Evolutionary conservation across 2,797 vertebrate species (phyloP), one percentile per base, ranked within the genome.

Genomic region (Zenarchopterus dispar): DNA sequence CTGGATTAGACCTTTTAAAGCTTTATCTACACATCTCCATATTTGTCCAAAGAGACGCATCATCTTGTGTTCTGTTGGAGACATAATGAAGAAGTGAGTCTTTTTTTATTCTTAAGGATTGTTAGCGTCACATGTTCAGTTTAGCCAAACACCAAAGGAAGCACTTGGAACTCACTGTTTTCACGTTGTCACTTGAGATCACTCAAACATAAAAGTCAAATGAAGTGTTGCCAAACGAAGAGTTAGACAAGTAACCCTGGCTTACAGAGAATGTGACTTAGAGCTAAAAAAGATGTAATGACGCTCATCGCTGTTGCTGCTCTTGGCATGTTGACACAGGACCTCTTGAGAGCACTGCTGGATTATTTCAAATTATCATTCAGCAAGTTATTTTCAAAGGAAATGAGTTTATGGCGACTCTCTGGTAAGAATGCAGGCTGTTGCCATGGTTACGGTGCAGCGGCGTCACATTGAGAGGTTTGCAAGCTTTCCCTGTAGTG

Each of bases 1-100:
- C 51, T 39, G 11, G n/a, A 47, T 74, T 70, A 51, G 63, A 48
- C 56, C 6, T 75, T 55, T 63, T 18, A 52, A 26, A 62, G 58
- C 56, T 4, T 28, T 8, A 15, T 73, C 42, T 62, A 44, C 51
- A 8, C 59, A 50, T 77, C 26, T 55, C 52, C 49, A 24, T 72
- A 36, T 72, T 53, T 42, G 58, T 62, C 17, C 17, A 44, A 3
- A 52, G 45, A 49, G 54, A 41, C 10, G 70, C 42, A 51, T 53
- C 41, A 1, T 36, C 36, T 66, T 49, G 44, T 49, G 46, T 24
- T 21, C 9, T 61, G 50, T 56, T 39, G 24, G 4, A 44, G 46
- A 8, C 50, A 9, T 23, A 22, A 39, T 28, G 59, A 51, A 48
- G 47, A 21, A 36, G 22, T 8, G 0, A 19, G 21, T 46, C 17